Conservation (phyloP, 2,113 vertebrate species). For the Burhinus bistriatus region DNA sequence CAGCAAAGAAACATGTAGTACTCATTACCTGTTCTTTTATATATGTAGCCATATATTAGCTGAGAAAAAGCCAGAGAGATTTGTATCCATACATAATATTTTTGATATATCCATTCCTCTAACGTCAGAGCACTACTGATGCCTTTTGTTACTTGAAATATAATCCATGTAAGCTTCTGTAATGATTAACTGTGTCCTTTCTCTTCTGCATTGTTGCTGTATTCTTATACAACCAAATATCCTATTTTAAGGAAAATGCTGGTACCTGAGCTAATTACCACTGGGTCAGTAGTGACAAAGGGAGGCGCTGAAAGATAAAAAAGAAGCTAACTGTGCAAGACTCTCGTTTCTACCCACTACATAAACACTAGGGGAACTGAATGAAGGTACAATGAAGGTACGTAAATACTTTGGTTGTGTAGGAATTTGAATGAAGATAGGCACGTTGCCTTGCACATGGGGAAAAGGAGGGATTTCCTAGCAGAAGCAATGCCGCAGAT, state of each 20-base stretch:
- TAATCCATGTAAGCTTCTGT: neutral
- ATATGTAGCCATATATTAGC: neutral
- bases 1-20: neutral
- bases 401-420: neutral
- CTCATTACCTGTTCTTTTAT: neutral
- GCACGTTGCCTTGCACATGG: neutral
- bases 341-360: neutral
- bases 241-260: neutral
- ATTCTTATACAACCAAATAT: neutral
- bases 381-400: neutral
- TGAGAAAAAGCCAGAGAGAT: neutral
- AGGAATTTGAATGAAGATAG: neutral
- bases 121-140: neutral
- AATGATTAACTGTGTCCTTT: neutral
- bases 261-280: neutral
- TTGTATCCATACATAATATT: neutral
- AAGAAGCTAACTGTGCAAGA: neutral
- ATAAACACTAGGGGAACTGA: neutral
- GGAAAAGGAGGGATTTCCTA: neutral
- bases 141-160: neutral
- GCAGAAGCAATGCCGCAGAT: neutral
- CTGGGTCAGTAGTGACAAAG: neutral
- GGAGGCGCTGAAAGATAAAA: neutral
- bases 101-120: neutral
- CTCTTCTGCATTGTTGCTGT: neutral